Percentiles rank a stretch among this genome's conserved stretches.
Evolutionary conservation across 1,140 invertebrate species (phyloP).

Genomic region (Drosophila quadrilineata): DNA sequence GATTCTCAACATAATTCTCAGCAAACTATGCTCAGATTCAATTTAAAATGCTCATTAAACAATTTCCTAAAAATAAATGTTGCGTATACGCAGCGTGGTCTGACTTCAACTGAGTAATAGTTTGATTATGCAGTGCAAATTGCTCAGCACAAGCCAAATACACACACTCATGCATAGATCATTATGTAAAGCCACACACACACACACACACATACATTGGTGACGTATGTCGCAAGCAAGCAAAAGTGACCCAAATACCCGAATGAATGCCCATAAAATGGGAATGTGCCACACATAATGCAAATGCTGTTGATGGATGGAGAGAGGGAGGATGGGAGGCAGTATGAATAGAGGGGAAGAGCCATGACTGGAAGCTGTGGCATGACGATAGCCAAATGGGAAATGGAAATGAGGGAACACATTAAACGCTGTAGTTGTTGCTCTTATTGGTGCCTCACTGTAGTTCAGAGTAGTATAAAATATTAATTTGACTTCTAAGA

Average conservation of each 20-base stretch:
- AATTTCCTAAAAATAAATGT: conserved; percentile 76
- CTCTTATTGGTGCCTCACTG: too few relatives aligned
- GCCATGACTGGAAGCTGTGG: neutral
- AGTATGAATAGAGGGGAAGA: neutral
- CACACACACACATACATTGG: conserved; percentile 1
- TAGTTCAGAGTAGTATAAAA: too few relatives aligned
- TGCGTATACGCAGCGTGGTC: conserved; percentile 61
- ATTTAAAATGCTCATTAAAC: conserved; percentile 66
- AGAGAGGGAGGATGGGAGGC: conserved; percentile 3
- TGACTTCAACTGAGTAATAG: too few relatives aligned
- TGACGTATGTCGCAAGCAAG: conserved; percentile 21
- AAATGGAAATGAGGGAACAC: too few relatives aligned
- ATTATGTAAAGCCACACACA: conserved; percentile 56
- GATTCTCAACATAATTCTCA: conserved; percentile 35
- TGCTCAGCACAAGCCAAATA: conserved; percentile 17
- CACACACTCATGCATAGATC: conserved; percentile 24
- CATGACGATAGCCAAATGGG: too few relatives aligned
- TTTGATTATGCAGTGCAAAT: conserved; percentile 49
- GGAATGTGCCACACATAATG: conserved; percentile 23
- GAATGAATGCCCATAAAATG: conserved; percentile 73
- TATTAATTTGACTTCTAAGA: too few relatives aligned
- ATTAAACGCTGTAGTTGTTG: too few relatives aligned
- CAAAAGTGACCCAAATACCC: conserved; percentile 71
- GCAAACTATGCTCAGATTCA: conserved; percentile 3
- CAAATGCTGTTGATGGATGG: conserved; percentile 23